phyloP scores from a whole-genome alignment of 2,113 vertebrate genomes.

The Burhinus bistriatus region DNA sequence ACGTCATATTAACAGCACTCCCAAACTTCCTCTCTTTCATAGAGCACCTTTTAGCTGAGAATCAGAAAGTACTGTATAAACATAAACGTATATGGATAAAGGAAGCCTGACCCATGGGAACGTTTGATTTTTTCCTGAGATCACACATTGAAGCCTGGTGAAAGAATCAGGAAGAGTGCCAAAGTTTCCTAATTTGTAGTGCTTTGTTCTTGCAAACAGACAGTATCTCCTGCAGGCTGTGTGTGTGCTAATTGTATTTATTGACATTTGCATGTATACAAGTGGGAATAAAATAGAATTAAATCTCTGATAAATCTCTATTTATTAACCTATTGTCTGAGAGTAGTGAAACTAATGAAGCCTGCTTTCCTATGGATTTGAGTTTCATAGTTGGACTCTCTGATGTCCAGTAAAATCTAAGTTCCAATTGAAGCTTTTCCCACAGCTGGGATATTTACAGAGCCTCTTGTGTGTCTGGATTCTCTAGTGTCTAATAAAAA shows the following conservation, averaged over 20 bases:
- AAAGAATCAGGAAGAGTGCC: background rate
- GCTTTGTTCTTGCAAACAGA: background rate
- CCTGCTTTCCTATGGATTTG: background rate
- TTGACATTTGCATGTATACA: background rate
- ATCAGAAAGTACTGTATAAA: background rate
- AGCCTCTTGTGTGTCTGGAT: background rate
- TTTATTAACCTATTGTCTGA: background rate
- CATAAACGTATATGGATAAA: background rate
- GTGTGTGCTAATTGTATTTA: background rate
- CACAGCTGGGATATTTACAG: background rate
- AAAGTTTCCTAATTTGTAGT: background rate
- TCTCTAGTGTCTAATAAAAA: constrained; percentile 28
- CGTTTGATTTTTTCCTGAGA: constrained; percentile 27
- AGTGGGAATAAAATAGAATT: background rate
- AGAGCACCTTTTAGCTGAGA: background rate
- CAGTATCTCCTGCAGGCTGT: background rate
- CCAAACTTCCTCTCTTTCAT: background rate
- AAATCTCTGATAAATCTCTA: background rate
- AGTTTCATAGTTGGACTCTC: background rate
- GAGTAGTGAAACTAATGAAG: background rate
- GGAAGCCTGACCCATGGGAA: constrained; percentile 32
- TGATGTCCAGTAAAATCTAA: background rate
- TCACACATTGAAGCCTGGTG: background rate
- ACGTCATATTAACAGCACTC: background rate
- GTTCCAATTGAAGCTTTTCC: background rate